Conservation (phyloP, 2,888 invertebrate species). For the Pseudococcus viburni region DNA sequence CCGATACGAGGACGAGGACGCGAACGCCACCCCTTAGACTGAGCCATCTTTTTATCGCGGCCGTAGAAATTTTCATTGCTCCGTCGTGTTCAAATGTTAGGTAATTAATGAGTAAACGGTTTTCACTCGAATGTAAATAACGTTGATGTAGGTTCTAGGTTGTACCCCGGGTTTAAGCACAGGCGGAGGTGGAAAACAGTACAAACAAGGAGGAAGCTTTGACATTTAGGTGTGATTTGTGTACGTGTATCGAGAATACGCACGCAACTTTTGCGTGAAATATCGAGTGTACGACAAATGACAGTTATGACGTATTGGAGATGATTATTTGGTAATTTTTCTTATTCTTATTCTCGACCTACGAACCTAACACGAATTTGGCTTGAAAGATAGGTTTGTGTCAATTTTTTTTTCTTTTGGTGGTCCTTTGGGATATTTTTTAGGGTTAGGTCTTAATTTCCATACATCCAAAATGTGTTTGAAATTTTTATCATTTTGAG, state of each 20-base stretch:
- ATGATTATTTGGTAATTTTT: background rate
- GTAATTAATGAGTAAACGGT: conserved; percentile 54
- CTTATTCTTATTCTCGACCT: background rate
- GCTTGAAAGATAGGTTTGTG: too few relatives aligned
- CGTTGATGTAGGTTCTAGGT: conserved; percentile 33
- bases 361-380: background rate
- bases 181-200: background rate
- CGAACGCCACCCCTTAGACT: background rate
- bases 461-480: too few relatives aligned
- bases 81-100: background rate
- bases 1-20: background rate
- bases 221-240: conserved; percentile 17
- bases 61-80: conserved; percentile 40
- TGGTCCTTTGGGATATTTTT: too few relatives aligned
- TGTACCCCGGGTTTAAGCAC: background rate
- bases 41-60: conserved; percentile 27
- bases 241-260: background rate
- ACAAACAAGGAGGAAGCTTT: background rate
- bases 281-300: background rate
- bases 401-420: too few relatives aligned
- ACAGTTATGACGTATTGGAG: background rate
- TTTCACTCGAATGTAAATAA: conserved; percentile 55
- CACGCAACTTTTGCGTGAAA: background rate
- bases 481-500: too few relatives aligned
- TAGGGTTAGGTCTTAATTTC: too few relatives aligned